These are phyloP conservation scores for Incurvaria masculella DNA, from an alignment of 2,888 invertebrate genomes.

Conservation along the genomic window DNA sequence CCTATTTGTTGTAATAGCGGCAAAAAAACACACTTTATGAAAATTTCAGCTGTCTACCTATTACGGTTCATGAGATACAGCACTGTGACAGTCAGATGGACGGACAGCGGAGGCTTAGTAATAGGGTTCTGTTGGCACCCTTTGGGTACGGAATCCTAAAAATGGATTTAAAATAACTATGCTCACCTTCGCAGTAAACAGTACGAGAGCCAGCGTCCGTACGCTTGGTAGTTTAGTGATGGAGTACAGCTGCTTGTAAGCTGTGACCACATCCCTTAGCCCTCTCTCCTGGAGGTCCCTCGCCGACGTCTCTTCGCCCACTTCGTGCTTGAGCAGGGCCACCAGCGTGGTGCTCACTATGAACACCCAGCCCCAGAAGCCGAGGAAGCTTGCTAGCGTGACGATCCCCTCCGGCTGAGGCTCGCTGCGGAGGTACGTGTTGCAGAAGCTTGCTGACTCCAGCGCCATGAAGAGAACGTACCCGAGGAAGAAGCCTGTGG, in stretches of 20 bases:
- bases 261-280: constrained; percentile 52
- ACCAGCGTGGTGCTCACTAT: constrained; percentile 87
- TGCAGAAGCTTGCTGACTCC: constrained; percentile 95
- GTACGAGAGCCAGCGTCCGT: constrained; percentile 69
- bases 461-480: constrained; percentile 95
- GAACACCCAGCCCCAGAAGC: constrained; percentile 94
- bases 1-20: too few species aligned
- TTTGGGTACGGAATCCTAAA: too few species aligned
- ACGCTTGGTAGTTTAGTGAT: constrained; percentile 84
- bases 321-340: constrained; percentile 84
- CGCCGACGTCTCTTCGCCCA: constrained; percentile 33
- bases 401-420: constrained; percentile 71
- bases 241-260: constrained; percentile 78
- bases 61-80: too few species aligned
- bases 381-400: constrained; percentile 78
- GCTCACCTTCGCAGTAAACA: constrained; percentile 88
- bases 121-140: too few species aligned
- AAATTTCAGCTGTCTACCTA: too few species aligned
- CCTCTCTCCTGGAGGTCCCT: constrained; percentile 32
- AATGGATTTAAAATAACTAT: too few species aligned
- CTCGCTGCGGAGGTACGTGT: constrained; percentile 76
- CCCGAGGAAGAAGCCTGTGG: constrained; percentile 94
- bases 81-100: too few species aligned
- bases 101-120: too few species aligned
- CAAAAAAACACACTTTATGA: too few species aligned